Conservation (phyloP, 2,888 invertebrate species). For the Augiades crinisus region DNA sequence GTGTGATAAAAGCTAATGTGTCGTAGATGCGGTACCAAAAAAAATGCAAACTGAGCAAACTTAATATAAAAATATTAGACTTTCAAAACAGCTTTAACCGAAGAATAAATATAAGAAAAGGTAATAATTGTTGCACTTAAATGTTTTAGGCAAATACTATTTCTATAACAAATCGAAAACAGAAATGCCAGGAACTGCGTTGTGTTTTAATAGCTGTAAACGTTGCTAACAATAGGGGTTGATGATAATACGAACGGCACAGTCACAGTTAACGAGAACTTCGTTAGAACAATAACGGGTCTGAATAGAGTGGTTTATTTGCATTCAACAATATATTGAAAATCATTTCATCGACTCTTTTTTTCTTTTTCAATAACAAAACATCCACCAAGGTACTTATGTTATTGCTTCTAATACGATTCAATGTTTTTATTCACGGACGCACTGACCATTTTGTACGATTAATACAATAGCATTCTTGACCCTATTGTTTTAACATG, state of each 20-base stretch:
- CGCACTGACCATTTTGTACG: not conserved
- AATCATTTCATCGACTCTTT: not conserved
- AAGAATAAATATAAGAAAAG: no score
- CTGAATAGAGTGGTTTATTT: conserved; percentile 6
- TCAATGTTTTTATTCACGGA: conserved; percentile 5
- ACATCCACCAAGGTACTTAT: not conserved
- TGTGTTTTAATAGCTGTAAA: not conserved
- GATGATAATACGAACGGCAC: not conserved
- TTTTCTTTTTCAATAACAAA: conserved; percentile 9
- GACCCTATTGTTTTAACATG: conserved; percentile 9
- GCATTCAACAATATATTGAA: conserved; percentile 9
- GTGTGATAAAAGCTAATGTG: no score
- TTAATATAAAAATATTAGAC: no score
- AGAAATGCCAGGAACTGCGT: not conserved
- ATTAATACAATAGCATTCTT: conserved; percentile 4
- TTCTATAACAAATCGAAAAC: not conserved
- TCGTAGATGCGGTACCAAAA: no score
- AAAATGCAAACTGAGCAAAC: no score
- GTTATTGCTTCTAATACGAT: conserved; percentile 13
- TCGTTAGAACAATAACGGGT: conserved; percentile 13
- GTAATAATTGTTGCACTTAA: no score
- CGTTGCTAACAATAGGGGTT: not conserved
- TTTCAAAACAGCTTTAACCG: no score
- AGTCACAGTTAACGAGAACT: not conserved
- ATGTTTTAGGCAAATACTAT: not conserved